A percentile compares a stretch with the other conserved stretches of the same genome.
Conservation (phyloP, 2,797 vertebrate species). For the Alosa sapidissima region DNA sequence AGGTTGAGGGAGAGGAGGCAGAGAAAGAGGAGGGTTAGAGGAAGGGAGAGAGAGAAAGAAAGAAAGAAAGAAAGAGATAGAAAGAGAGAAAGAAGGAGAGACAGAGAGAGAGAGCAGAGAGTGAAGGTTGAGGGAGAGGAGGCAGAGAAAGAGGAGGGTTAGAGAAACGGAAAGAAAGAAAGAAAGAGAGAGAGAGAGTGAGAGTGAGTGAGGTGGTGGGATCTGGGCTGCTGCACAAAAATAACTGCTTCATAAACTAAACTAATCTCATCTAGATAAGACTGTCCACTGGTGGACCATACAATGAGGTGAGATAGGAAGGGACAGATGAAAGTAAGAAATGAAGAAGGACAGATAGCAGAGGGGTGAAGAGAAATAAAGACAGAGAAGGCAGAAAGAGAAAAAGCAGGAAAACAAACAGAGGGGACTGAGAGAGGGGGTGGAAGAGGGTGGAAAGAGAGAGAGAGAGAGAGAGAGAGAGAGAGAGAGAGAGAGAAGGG, state of each 20-base stretch:
- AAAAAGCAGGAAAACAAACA: background rate
- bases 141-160: no score
- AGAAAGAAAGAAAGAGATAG: constrained; percentile 18
- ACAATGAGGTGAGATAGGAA: background rate
- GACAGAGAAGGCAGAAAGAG: background rate
- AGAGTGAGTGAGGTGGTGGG: constrained; percentile 26
- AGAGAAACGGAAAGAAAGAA: background rate
- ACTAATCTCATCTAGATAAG: constrained; percentile 3
- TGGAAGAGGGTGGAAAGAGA: background rate
- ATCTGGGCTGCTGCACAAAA: constrained; percentile 19
- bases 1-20: background rate
- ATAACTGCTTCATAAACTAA: constrained; percentile 10
- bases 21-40: no score
- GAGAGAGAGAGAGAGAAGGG: background rate
- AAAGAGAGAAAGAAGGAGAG: no score
- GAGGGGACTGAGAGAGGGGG: no score
- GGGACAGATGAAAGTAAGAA: background rate
- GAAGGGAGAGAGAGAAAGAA: background rate
- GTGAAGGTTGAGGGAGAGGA: constrained; percentile 27
- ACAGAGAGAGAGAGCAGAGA: background rate
- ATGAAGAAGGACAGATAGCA: background rate
- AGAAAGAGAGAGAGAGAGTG: background rate
- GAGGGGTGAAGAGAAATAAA: background rate
- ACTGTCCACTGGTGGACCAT: background rate
- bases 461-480: background rate